Evolutionary conservation across 2,888 invertebrate species (phyloP).

Genomic region (Tenthredo amoena): DNA sequence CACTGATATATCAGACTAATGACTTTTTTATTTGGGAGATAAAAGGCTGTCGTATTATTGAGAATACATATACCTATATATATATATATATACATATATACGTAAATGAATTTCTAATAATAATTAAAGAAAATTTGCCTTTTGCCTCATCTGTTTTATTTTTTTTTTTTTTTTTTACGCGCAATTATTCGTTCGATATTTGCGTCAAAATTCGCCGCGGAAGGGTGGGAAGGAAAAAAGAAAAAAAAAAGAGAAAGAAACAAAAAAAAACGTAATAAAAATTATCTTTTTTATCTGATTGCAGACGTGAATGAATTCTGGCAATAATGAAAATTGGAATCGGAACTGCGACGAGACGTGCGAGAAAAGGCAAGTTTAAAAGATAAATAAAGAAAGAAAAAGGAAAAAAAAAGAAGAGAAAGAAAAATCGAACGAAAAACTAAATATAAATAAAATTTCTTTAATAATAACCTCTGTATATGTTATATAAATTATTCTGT

Average conservation of each 20-base stretch:
- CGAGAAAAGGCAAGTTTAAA: constrained; percentile 30
- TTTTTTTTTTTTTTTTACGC: no score
- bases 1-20: background rate
- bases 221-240: no score
- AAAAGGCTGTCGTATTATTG: background rate
- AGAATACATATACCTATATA: no score
- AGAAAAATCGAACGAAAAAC: background rate
- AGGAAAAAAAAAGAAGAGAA: background rate
- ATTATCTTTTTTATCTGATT: background rate
- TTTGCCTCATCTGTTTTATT: no score
- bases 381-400: background rate
- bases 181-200: background rate
- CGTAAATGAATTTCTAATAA: no score
- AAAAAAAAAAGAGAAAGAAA: background rate
- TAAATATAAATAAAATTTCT: background rate
- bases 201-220: no score
- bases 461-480: background rate
- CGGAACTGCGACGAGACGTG: constrained; percentile 10
- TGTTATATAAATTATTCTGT: constrained; percentile 17
- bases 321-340: constrained; percentile 32
- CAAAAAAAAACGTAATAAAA: background rate
- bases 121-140: no score
- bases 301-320: background rate
- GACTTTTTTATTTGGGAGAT: background rate
- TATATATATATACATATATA: no score